These are phyloP conservation scores for Agapornis roseicollis DNA, from an alignment of 2,113 vertebrate species.

Conservation along the genomic window DNA sequence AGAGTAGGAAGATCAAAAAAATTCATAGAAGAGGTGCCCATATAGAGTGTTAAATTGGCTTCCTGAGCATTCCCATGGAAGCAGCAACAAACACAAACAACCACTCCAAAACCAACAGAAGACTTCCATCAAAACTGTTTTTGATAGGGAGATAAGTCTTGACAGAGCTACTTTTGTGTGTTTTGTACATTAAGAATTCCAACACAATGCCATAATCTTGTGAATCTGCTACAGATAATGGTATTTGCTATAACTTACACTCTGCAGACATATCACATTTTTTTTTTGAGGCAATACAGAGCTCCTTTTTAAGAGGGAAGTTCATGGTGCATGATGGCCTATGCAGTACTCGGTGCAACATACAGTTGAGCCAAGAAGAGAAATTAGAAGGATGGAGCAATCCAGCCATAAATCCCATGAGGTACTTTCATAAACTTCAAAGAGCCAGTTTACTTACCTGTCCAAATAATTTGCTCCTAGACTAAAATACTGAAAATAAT, in stretches of 20 bases:
- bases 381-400: background rate
- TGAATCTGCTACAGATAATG: background rate
- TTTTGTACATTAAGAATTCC: background rate
- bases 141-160: background rate
- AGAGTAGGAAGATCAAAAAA: background rate
- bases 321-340: background rate
- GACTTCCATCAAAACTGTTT: background rate
- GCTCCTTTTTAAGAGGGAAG: background rate
- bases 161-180: background rate
- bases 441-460: background rate
- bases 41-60: background rate
- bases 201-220: background rate
- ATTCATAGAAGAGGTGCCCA: background rate
- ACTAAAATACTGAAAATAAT: background rate
- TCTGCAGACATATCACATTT: background rate
- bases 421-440: background rate
- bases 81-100: background rate
- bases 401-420: background rate
- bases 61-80: fast-evolving
- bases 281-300: background rate
- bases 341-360: fast-evolving
- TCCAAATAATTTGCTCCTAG: background rate
- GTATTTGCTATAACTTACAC: background rate
- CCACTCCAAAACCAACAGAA: background rate
- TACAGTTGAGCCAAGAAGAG: background rate